Evolutionary conservation across 1,140 invertebrate species (phyloP), one percentile per base, ranked within the genome.

Genomic region (Nebria ingens): DNA sequence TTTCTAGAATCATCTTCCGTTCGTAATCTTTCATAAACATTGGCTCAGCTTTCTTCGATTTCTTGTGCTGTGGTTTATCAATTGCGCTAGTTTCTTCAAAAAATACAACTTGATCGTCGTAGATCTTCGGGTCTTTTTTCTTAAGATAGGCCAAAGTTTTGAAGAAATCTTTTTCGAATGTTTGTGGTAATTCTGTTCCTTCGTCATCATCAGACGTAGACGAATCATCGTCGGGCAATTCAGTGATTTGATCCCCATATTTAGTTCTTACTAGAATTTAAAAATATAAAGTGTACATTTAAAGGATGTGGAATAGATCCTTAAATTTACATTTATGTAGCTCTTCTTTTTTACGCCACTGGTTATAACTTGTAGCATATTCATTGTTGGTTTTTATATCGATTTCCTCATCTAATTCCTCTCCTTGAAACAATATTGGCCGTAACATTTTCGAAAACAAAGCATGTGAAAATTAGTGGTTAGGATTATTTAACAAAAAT

Each of bases 101-200:
- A 67, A 91, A 95, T 49, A 76, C 81, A 11, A 79, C 73, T 57
- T 81, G 77, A 52, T 83, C 76, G 63, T 95, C 79, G 73, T 96
- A 96, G 59, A 95, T 93, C 61, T 77, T 79, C 0, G 92, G 89
- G 76, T 96, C 87, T 70, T 89, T 90, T 22, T 81, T 88, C 68
- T 95, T 97, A 3, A 97, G 69, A 55, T 79, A 84, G 1, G 91
- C 78, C 0, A 95, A 70, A 0, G 91, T 88, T 73, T 87, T 89
- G 2, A 91, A 83, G 71, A 96, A 97, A 52, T 87, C 82, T 64
- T 86, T 84, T 65, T 97, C 93, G 38, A 90, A 75, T 59, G 85
- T 76, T 59, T 79, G 70, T 56, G 77, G 76, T 21, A 78, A 64
- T 62, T 70, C 72, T 58, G 74, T 78, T 66, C 82, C 78, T 59